Conservation (phyloP, 2,797 vertebrate genomes). For the Sylvia borin region DNA sequence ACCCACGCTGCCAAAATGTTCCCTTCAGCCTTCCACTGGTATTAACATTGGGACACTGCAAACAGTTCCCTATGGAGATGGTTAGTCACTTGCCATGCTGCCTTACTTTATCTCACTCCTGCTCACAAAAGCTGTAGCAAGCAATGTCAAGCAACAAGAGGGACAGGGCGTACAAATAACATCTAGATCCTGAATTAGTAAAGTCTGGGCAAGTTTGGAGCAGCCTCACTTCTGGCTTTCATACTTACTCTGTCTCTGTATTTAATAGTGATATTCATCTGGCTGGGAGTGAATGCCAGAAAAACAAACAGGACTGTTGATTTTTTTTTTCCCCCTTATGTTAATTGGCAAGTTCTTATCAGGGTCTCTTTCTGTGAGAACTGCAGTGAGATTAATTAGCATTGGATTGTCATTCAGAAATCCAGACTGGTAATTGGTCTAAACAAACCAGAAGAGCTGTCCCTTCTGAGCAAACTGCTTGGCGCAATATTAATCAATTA, state of each 20-base stretch:
- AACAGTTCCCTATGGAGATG: not conserved
- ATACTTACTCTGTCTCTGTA: not conserved
- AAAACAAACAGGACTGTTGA: conserved; percentile 64
- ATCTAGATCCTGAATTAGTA: not conserved
- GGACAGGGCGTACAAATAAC: not conserved
- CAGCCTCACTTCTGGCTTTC: not conserved
- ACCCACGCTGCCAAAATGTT: not conserved
- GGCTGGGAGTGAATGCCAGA: conserved; percentile 46
- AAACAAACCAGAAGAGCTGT: conserved; percentile 38
- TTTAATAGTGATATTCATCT: conserved; percentile 55
- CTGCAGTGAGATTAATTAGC: conserved; percentile 74
- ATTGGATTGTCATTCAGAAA: conserved; percentile 70
- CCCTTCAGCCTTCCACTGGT: not conserved
- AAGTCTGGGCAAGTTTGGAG: not conserved
- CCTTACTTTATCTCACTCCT: not conserved
- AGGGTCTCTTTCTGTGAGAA: conserved; percentile 74
- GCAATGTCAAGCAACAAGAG: not conserved
- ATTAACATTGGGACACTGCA: fast-evolving
- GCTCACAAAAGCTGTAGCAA: not conserved
- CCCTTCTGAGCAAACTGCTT: conserved; percentile 43
- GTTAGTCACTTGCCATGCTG: not conserved
- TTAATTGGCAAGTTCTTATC: conserved; percentile 74
- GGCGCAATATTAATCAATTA: conserved; percentile 50
- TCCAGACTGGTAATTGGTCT: conserved; percentile 68
- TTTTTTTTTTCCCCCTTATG: conserved; percentile 42